Evolutionary conservation across 64 coral and sea anemone species (phyloP), one percentile per base, ranked within the genome.

Genomic region (Montipora sp.): DNA sequence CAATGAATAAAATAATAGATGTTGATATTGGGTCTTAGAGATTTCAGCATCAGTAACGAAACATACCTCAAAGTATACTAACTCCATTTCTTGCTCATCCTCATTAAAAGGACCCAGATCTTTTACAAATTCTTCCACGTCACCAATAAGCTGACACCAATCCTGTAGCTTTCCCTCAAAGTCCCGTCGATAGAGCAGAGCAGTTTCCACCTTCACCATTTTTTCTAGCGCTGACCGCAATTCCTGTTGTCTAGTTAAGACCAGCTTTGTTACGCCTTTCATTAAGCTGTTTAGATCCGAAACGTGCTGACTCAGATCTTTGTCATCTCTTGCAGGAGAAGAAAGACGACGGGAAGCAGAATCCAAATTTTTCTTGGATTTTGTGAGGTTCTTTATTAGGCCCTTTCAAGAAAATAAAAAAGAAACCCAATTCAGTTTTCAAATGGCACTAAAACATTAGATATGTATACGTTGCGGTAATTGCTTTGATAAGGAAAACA

Each of bases 31-130:
- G 5, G 51, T 10, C 55, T 23, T 9, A 80, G 79, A 48, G 49
- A 19, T 8, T 55, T 51, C 36, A 36, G 36, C 0, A 77, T 63
- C 0, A 80, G 16, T 55, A n/a, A 81, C 0, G 19, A 73, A 72
- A 59, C 83, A 68, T 88, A 97, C 95, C 89, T 93, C 83, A 8
- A 92, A 90, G 24, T 97, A 91, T 1, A 97, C 58, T 0, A 97
- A 55, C 78, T 97, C 95, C 24, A 94, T 67, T 50, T 90, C 81
- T 50, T 80, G 83, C 8, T 94, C 84, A 5, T 87, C 87, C 57
- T 97, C 89, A 16, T 94, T 80, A n/a, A 97, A 86, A 22, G 92
- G 95, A 12, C 92, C 92, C 0, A 97, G 63, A 45, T 87, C 83
- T 79, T 93, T 85, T 2, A 97, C 90, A n/a, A 85, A 79, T 5